Percentiles rank a stretch among this genome's conserved stretches.
Conservation (phyloP, 2,888 invertebrate species). For the Seladonia tumulorum region DNA sequence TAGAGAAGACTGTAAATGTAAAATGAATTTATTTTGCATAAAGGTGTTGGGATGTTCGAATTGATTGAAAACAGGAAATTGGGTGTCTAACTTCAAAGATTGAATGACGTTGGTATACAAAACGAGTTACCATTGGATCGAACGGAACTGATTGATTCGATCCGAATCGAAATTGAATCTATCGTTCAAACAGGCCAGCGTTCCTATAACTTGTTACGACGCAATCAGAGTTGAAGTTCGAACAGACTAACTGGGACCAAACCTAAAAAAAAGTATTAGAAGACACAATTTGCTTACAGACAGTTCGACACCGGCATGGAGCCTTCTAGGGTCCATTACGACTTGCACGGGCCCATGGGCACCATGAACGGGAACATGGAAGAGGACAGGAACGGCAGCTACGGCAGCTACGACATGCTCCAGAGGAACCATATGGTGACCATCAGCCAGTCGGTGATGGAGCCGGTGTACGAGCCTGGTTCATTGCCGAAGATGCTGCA, state of each 20-base stretch:
- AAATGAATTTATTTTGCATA: too few species aligned
- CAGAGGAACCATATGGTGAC: conserved; percentile 64
- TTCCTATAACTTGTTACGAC: background rate
- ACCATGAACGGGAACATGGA: conserved; percentile 66
- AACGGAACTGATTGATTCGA: too few species aligned
- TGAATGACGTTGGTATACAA: too few species aligned
- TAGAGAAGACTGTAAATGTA: too few species aligned
- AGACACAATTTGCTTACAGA: conserved; percentile 30
- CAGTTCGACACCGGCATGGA: conserved; percentile 64
- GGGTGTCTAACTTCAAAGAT: too few species aligned
- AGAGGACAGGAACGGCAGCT: conserved; percentile 64
- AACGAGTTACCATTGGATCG: too few species aligned
- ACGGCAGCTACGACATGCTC: conserved; percentile 75
- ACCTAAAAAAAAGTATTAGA: background rate
- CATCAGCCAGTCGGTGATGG: conserved; percentile 74
- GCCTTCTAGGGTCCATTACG: conserved; percentile 70
- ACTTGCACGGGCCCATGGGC: conserved; percentile 68
- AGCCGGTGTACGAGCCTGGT: conserved; percentile 77
- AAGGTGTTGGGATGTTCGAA: too few species aligned
- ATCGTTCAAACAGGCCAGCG: too few species aligned
- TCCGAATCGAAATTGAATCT: too few species aligned
- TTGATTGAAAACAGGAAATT: too few species aligned
- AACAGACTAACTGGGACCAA: background rate
- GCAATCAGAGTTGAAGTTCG: background rate
- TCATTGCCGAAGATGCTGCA: conserved; percentile 72